These are phyloP conservation scores for Drymonia ruficornis DNA, from an alignment of 2,888 invertebrate genomes.

Conservation along the genomic window DNA sequence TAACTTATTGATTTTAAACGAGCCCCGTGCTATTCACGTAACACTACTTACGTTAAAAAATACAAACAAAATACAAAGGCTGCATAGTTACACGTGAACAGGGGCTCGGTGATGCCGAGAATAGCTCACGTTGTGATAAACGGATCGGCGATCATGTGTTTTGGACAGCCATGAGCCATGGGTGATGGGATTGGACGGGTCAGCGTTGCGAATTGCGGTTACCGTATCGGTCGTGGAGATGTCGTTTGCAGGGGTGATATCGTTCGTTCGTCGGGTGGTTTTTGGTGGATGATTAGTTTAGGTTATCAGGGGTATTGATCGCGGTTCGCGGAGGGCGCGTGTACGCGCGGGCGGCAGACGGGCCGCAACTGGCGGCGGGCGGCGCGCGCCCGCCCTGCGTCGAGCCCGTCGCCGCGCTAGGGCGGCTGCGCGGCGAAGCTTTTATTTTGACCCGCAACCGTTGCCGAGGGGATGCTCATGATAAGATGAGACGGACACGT, in stretches of 20 bases:
- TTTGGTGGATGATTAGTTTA: conserved; percentile 40
- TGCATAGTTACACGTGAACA: conserved; percentile 22
- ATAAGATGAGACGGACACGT: conserved; percentile 54
- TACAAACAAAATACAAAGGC: conserved; percentile 20
- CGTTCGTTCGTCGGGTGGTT: conserved; percentile 22
- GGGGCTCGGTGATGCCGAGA: conserved; percentile 32
- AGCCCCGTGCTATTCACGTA: conserved; percentile 66
- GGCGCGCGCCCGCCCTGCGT: conserved; percentile 40
- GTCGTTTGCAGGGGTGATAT: conserved; percentile 6
- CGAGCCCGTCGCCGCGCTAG: conserved; percentile 38
- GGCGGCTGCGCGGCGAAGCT: conserved; percentile 66
- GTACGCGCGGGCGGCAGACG: conserved; percentile 77
- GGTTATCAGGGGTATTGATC: conserved; percentile 65
- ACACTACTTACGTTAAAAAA: conserved; percentile 50
- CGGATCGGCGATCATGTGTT: conserved; percentile 70
- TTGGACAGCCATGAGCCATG: conserved; percentile 60
- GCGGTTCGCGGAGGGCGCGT: conserved; percentile 57
- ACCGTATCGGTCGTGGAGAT: conserved; percentile 16
- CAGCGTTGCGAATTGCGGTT: conserved; percentile 53
- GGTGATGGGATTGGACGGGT: conserved; percentile 34
- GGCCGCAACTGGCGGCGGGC: conserved; percentile 76
- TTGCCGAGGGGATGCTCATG: conserved; percentile 52
- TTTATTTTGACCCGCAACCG: conserved; percentile 64
- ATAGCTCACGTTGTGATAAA: conserved; percentile 54
- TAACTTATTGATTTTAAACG: conserved; percentile 69